Conservation (phyloP, 2,797 vertebrate genomes). For the Microhierax caerulescens region DNA sequence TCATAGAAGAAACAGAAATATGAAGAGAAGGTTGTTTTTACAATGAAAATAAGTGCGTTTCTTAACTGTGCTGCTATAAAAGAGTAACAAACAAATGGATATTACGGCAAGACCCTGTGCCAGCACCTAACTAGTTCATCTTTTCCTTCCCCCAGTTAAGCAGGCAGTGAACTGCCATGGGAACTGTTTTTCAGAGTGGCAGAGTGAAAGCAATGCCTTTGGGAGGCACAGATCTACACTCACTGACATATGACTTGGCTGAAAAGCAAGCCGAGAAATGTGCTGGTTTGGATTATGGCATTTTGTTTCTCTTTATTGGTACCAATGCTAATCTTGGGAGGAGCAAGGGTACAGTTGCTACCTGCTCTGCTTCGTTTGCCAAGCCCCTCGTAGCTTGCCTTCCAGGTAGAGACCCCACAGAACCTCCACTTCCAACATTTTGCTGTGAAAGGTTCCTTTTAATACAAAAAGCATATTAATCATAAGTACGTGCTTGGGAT, state of each 20-base stretch:
- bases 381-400: not conserved
- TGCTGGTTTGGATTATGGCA: not conserved
- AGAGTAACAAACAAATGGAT: not conserved
- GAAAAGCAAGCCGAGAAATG: not conserved
- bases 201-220: not conserved
- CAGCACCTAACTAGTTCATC: not conserved
- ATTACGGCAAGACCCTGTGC: not conserved
- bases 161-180: not conserved
- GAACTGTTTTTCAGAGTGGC: not conserved
- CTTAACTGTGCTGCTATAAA: not conserved
- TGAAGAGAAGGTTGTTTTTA: not conserved
- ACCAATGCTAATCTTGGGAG: not conserved
- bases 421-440: not conserved
- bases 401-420: not conserved
- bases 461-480: not conserved
- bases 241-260: not conserved
- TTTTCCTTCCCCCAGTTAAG: not conserved
- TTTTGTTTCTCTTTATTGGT: slow-evolving; percentile 7
- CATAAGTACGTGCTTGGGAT: not conserved
- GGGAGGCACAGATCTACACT: not conserved
- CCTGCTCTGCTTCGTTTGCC: not conserved
- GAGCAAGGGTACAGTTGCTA: not conserved
- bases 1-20: not conserved
- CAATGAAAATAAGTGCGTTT: not conserved
- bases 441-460: not conserved